Evolutionary conservation across 2,113 vertebrate genomes (phyloP).

Genomic region (Tapirus terrestris): DNA sequence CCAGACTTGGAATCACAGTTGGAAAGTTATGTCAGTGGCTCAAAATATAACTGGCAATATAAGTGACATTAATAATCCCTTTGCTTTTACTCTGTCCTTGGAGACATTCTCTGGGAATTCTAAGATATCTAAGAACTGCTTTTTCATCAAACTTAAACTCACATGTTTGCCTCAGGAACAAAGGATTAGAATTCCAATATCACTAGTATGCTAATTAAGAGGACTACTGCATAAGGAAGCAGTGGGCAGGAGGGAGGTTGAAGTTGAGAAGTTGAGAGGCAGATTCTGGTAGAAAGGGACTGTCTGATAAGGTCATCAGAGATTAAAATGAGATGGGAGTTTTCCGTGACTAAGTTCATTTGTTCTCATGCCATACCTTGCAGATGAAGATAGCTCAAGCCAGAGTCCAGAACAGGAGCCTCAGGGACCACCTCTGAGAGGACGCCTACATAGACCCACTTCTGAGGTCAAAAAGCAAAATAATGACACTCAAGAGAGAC

Average conservation of each 20-base stretch:
- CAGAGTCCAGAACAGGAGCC: rapidly evolving
- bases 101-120: background rate
- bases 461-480: background rate
- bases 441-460: background rate
- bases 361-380: background rate
- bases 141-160: background rate
- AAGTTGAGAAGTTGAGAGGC: background rate
- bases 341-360: background rate
- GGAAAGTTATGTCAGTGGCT: background rate
- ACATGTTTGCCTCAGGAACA: background rate
- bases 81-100: background rate
- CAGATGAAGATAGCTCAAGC: background rate
- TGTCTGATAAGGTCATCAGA: background rate
- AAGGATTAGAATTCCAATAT: background rate
- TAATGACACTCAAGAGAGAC: too few relatives aligned
- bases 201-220: background rate
- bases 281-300: background rate
- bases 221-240: background rate
- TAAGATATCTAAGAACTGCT: background rate
- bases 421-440: background rate
- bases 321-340: background rate
- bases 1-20: background rate
- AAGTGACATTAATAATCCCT: background rate
- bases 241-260: background rate
- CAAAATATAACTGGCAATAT: background rate